Evolutionary conservation across 2,888 invertebrate genomes (phyloP).

Genomic region (Aspidiotus destructor): DNA sequence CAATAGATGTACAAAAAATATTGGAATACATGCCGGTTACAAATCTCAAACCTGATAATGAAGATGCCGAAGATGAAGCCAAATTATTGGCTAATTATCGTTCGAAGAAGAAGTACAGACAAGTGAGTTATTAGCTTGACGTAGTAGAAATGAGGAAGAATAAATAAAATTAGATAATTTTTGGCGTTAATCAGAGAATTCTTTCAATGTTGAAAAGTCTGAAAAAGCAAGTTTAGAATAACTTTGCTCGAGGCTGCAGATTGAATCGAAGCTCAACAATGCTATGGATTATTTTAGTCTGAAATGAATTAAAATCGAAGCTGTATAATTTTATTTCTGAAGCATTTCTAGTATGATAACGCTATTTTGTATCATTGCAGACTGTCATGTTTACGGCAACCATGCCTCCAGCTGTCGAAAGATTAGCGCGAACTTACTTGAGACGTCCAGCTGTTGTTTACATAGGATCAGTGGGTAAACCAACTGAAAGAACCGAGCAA

Average conservation of each 20-base stretch:
- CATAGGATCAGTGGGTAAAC: slow-evolving; percentile 93
- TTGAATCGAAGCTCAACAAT: too few relatives aligned
- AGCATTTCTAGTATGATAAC: background rate
- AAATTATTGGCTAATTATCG: slow-evolving; percentile 86
- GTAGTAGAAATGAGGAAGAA: too few relatives aligned
- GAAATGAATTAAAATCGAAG: background rate
- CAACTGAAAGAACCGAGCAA: slow-evolving; percentile 95
- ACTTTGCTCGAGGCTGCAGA: background rate
- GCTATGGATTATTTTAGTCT: background rate
- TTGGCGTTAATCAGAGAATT: background rate
- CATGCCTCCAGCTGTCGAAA: slow-evolving; percentile 97
- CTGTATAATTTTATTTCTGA: background rate
- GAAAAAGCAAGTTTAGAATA: background rate
- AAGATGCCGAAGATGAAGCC: slow-evolving; percentile 92
- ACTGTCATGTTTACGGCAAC: slow-evolving; percentile 99
- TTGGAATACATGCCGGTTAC: slow-evolving; percentile 96
- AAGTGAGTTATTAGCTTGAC: slow-evolving; percentile 44
- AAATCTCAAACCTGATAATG: slow-evolving; percentile 94
- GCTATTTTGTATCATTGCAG: slow-evolving; percentile 42
- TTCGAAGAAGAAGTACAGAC: slow-evolving; percentile 91
- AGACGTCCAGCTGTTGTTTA: slow-evolving; percentile 94
- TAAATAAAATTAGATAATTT: too few relatives aligned
- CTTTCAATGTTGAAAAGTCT: background rate
- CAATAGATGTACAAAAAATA: slow-evolving; percentile 82
- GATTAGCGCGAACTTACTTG: slow-evolving; percentile 86